These are phyloP conservation scores for Lamellibrachia satsuma DNA, from an alignment of 2,888 invertebrate species.

Conservation along the genomic window DNA sequence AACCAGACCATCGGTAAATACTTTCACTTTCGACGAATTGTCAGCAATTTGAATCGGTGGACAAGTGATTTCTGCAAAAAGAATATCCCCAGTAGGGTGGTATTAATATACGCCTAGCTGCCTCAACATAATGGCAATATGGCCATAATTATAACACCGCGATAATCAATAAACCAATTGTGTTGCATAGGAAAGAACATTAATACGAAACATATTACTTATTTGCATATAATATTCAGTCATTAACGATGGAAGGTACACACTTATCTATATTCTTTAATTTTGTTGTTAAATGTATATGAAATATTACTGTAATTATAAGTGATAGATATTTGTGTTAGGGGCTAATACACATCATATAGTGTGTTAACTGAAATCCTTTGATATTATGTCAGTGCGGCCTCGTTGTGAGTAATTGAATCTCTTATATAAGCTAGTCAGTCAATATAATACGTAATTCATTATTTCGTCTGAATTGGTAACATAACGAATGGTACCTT, in stretches of 20 bases:
- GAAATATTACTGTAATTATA: too few species aligned
- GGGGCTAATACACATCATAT: too few species aligned
- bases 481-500: neutral
- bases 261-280: too few species aligned
- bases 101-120: neutral
- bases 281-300: too few species aligned
- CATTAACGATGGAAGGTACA: too few species aligned
- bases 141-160: neutral
- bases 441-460: too few species aligned
- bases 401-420: neutral
- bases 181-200: too few species aligned
- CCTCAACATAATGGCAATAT: neutral
- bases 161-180: neutral
- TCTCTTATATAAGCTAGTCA: neutral
- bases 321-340: too few species aligned
- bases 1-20: neutral
- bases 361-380: too few species aligned
- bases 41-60: neutral
- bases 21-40: neutral
- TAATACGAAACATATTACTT: too few species aligned
- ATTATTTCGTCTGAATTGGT: neutral
- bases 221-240: too few species aligned
- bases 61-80: neutral
- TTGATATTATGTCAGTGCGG: too few species aligned
- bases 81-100: neutral